Percentiles rank a stretch among this genome's conserved stretches.
These are phyloP conservation scores for Drosophila tropicalis DNA, from an alignment of 1,140 invertebrate species.

Conservation along the genomic window DNA sequence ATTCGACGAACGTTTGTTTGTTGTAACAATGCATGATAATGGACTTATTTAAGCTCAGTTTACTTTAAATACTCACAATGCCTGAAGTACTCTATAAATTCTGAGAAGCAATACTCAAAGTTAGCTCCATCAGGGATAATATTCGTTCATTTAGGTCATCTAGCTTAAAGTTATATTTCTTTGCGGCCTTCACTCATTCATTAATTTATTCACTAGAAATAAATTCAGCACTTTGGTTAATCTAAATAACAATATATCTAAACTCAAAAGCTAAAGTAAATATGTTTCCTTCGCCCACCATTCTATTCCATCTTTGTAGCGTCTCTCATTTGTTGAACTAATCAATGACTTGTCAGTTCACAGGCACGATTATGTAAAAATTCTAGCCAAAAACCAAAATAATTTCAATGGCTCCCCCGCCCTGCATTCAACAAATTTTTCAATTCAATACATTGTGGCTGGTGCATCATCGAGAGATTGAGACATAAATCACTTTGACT, in stretches of 20 bases:
- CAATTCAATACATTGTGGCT: background rate
- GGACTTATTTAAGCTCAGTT: too few species aligned
- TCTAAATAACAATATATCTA: background rate
- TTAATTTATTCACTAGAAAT: too few species aligned
- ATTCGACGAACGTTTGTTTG: too few species aligned
- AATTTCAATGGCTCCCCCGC: background rate
- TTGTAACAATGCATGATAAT: too few species aligned
- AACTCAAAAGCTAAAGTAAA: background rate
- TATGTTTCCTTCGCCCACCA: background rate
- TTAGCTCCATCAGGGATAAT: too few species aligned
- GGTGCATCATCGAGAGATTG: background rate
- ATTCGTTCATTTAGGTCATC: too few species aligned
- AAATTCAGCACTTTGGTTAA: too few species aligned
- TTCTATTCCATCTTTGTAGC: background rate
- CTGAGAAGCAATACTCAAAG: too few species aligned
- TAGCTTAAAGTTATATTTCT: too few species aligned
- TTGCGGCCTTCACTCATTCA: too few species aligned
- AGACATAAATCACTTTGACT: conserved; percentile 68
- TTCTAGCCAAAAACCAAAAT: conserved; percentile 22
- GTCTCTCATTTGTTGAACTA: conserved; percentile 27
- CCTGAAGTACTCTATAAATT: too few species aligned
- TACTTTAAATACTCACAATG: too few species aligned
- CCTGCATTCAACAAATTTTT: background rate
- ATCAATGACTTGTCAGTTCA: conserved; percentile 21
- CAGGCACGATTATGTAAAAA: conserved; percentile 22